Evolutionary conservation across 2,113 vertebrate species (phyloP).

Genomic region (Melanotaenia duboulayi): DNA sequence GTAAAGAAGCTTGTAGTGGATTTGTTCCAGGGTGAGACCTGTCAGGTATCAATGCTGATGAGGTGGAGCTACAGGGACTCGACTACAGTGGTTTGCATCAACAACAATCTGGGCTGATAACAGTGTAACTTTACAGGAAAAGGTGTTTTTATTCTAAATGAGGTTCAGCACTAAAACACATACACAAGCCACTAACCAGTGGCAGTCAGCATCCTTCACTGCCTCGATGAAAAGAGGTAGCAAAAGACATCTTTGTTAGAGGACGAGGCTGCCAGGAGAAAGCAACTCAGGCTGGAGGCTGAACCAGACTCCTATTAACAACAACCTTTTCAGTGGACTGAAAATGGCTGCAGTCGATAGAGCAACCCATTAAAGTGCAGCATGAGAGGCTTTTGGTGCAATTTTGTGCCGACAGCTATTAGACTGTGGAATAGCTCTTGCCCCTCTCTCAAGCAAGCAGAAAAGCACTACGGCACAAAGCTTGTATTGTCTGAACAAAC

Average conservation of each 20-base stretch:
- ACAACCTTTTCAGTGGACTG: constrained; percentile 16
- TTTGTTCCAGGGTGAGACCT: constrained; percentile 23
- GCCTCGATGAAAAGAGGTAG: constrained; percentile 13
- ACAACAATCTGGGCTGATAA: constrained; percentile 21
- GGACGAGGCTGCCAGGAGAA: constrained; percentile 30
- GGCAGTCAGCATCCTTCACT: constrained; percentile 40
- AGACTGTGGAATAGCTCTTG: constrained; percentile 38
- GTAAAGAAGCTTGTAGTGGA: constrained; percentile 2
- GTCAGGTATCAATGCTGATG: constrained; percentile 21
- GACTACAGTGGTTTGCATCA: constrained; percentile 10
- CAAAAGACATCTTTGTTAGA: constrained; percentile 41
- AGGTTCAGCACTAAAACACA: constrained; percentile 11
- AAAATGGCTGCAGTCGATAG: constrained; percentile 24
- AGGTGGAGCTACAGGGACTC: constrained; percentile 10
- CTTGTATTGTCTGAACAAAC: constrained; percentile 11
- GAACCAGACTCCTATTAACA: constrained; percentile 25
- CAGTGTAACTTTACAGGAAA: not conserved
- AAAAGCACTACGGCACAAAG: constrained; percentile 13
- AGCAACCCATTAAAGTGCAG: constrained; percentile 52
- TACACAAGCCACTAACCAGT: constrained; percentile 15
- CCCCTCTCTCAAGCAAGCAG: constrained; percentile 25
- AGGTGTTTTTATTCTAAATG: constrained; percentile 17
- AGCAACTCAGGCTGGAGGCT: constrained; percentile 22
- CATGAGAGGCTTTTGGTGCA: constrained; percentile 36
- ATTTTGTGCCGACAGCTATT: constrained; percentile 42